Conservation (phyloP, 2,113 vertebrate species). For the Pachyramphus minor region DNA sequence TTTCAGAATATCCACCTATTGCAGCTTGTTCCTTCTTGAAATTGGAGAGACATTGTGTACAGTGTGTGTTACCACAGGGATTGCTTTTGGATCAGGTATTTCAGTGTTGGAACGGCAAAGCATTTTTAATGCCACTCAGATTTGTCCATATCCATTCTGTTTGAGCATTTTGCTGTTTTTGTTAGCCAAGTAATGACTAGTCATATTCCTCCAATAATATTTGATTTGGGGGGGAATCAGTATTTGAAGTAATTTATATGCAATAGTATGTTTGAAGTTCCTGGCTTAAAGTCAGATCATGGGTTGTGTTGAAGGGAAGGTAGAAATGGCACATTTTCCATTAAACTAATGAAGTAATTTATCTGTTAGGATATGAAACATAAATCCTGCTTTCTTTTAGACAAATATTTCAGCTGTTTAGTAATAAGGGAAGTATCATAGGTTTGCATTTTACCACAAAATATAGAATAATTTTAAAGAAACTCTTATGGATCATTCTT, state of each 20-base stretch:
- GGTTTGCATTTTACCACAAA: background rate
- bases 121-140: background rate
- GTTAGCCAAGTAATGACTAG: background rate
- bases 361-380: background rate
- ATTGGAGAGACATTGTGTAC: background rate
- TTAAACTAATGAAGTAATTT: background rate
- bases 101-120: background rate
- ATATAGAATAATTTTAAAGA: background rate
- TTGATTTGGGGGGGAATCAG: background rate
- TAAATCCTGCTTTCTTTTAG: background rate
- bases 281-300: background rate
- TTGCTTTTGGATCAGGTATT: background rate
- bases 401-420: background rate
- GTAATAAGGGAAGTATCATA: background rate
- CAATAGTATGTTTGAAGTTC: background rate
- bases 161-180: background rate
- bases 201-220: background rate
- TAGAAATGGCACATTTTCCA: background rate
- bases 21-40: background rate
- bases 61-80: background rate
- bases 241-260: background rate
- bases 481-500: background rate
- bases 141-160: background rate
- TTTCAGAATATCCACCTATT: background rate
- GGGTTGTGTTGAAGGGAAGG: background rate